Evolutionary conservation across 2,113 vertebrate species (phyloP), one percentile per base, ranked within the genome.

Genomic region (Gorilla gorilla): DNA sequence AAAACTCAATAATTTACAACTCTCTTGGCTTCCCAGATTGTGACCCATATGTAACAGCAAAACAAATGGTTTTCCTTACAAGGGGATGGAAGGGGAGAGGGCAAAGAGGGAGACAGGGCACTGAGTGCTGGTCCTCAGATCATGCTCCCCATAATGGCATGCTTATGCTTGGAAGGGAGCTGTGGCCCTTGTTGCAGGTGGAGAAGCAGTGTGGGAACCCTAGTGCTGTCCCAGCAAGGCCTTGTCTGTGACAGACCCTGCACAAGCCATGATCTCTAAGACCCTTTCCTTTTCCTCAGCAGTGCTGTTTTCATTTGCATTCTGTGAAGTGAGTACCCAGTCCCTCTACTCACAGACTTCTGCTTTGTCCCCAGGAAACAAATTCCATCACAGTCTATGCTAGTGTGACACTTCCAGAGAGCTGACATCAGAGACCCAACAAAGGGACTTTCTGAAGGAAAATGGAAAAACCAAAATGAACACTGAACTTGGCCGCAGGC

Each of bases 321-420:
- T 45, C 76, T 72, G 8, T 61, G 35, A 57, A 68, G 17, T 80
- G 3, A 27, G n/a, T 4, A 1, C n/a, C 13, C 16, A 3, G 8
- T 48, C 35, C 32, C 66, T 78, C 50, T 13, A 30, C 57, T 94
- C 72, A 96, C 17, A 25, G 52, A 18, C 30, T 5, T 91, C 45
- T 95, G 23, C 38, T 96, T 97, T 83, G 18, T n/a, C 43, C n/a
- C 4, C 92, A 98, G 98, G 90, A 97, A 59, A 18, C 66, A 40
- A 93, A 73, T 30, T 84, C 97, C 43, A 93, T 97, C 92, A 98
- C 98, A 16, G 95, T 98, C 80, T 98, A 98, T 16, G 95, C 95
- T 90, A 97, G 97, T 1, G 93, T 98, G 83, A 97, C 95, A 3
- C 93, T 97, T 57, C 98, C 98, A 8, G 96, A 98, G 50, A 98